Evolutionary conservation across 1,140 invertebrate species (phyloP), one percentile per base, ranked within the genome.

Genomic region (Lysiphlebus fabarum): DNA sequence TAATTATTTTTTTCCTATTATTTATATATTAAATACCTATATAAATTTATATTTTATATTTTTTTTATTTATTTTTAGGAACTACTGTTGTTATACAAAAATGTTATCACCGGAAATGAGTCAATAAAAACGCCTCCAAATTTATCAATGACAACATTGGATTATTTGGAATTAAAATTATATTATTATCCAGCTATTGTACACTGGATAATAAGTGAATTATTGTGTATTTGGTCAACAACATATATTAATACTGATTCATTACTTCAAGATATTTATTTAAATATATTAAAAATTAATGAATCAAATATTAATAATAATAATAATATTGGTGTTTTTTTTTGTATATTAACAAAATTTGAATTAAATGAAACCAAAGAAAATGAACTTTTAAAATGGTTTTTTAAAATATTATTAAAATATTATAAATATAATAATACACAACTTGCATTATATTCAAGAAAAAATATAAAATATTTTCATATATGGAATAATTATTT

Each of bases 291-390:
- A 64, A 40, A 69, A 67, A 62, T n/a, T n/a, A n/a, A n/a, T n/a
- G n/a, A 64, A 47, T 53, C 73, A 38, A 38, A 54, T 61, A 17
- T 51, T 8, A 26, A 59, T n/a, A 49, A 59, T 44, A 57, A 65
- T 50, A 36, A 45, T 50, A 9, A 62, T 26, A 62, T 70, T 40
- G 57, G 43, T 55, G 58, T 14, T 43, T 11, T 69, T 8, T 53
- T 76, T n/a, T 69, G 68, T 42, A 63, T 76, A 58, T 67, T 77
- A 53, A 75, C 73, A 38, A 71, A 67, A 68, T 54, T 76, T 48
- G 60, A 72, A 17, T 9, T 76, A 36, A 60, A 60, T 14, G 62
- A 70, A 26, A 49, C 48, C 6, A 63, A 69, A 40, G 65, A 68
- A 56, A 53, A 66, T 42, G 55, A 71, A 43, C 48, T 72, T 38